Conservation (phyloP, 2,888 invertebrate species). For the Melanotus villosus region DNA sequence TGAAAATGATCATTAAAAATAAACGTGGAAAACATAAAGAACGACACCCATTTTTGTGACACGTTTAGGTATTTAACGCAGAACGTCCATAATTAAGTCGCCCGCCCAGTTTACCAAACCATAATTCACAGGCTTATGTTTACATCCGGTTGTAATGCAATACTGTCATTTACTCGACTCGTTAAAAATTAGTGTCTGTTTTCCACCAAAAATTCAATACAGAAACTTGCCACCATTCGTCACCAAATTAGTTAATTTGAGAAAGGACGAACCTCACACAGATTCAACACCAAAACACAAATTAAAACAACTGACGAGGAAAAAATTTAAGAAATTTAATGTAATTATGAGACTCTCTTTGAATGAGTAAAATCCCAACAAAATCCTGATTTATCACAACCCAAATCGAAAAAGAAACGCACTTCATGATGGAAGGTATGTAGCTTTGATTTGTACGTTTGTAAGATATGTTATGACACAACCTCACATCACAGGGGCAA, state of each 20-base stretch:
- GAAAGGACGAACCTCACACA: too few species aligned
- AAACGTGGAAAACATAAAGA: constrained; percentile 63
- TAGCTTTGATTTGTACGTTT: too few species aligned
- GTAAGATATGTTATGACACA: too few species aligned
- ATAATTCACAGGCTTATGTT: constrained; percentile 41
- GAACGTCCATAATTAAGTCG: constrained; percentile 52
- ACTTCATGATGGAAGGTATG: too few species aligned
- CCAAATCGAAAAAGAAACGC: too few species aligned
- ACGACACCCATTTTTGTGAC: constrained; percentile 48
- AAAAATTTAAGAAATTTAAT: too few species aligned
- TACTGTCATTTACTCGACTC: constrained; percentile 38
- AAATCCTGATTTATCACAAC: too few species aligned
- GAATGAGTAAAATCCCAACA: too few species aligned
- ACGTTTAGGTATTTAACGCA: constrained; percentile 51
- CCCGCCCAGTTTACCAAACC: constrained; percentile 47
- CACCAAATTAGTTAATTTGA: constrained; percentile 34
- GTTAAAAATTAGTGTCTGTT: constrained; percentile 50
- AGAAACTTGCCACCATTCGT: constrained; percentile 35
- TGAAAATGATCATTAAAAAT: constrained; percentile 61
- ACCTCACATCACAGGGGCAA: too few species aligned
- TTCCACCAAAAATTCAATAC: constrained; percentile 46
- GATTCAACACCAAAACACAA: too few species aligned
- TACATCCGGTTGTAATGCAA: constrained; percentile 50
- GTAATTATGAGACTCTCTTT: too few species aligned
- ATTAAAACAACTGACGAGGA: too few species aligned